Percentiles rank a stretch among this genome's conserved stretches.
Conservation (phyloP, 1,140 invertebrate genomes). For the Meloidogyne exigua region DNA sequence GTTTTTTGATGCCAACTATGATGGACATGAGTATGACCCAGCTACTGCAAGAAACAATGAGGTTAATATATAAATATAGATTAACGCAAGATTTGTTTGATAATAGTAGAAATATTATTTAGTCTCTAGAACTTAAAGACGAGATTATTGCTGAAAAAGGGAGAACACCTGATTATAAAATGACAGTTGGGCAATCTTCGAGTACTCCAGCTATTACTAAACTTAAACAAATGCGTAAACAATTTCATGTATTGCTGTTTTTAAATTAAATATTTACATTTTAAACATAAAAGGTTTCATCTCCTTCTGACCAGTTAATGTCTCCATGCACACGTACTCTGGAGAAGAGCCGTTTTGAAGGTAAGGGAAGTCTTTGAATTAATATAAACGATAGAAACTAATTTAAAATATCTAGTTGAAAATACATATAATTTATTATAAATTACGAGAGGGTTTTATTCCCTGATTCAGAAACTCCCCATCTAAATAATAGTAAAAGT, state of each 20-base stretch:
- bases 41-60: conserved; percentile 79
- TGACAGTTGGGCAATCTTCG: not conserved
- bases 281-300: conserved; percentile 5
- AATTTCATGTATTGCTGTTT: conserved; percentile 11
- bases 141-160: not conserved
- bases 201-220: conserved; percentile 20
- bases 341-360: conserved; percentile 13
- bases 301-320: conserved; percentile 13
- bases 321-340: conserved; percentile 18
- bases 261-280: not conserved
- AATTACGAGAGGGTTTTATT: not conserved
- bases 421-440: no score
- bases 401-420: no score
- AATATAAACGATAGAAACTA: no score
- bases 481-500: no score
- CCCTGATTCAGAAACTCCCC: no score
- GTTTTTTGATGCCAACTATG: conserved; percentile 98
- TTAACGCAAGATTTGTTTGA: not conserved
- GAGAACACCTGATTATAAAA: not conserved
- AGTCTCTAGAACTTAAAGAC: not conserved
- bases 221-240: conserved; percentile 14
- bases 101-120: conserved; percentile 10
- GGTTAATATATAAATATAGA: conserved; percentile 59
- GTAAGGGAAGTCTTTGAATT: conserved; percentile 16
- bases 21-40: conserved; percentile 88